Evolutionary conservation across 2,113 vertebrate genomes (phyloP).

Genomic region (Machaerirhynchus nigripectus): DNA sequence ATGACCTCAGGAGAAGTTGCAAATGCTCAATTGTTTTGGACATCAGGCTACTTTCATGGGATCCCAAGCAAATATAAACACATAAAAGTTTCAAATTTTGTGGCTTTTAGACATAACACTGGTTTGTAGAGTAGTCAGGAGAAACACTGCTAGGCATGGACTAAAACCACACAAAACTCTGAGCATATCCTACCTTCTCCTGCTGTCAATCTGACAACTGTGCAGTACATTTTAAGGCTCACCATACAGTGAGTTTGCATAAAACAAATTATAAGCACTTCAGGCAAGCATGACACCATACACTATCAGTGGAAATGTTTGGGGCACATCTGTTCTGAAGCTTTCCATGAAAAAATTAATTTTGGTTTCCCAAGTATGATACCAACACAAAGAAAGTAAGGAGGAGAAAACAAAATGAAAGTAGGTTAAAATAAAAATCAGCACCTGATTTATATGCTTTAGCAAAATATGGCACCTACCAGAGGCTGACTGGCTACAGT

Average conservation of each 20-base stretch:
- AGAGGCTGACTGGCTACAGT: not conserved
- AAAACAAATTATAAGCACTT: not conserved
- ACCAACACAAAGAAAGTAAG: not conserved
- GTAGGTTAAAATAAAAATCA: not conserved
- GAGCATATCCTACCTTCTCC: not conserved
- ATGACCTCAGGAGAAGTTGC: not conserved
- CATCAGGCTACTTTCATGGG: not conserved
- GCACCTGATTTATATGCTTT: not conserved
- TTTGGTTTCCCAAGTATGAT: not conserved
- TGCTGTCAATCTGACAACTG: not conserved
- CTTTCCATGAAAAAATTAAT: not conserved
- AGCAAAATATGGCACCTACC: not conserved
- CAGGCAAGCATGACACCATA: not conserved
- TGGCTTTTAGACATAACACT: not conserved
- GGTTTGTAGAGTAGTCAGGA: not conserved
- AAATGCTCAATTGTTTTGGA: not conserved
- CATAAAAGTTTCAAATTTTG: not conserved
- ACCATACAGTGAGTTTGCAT: not conserved
- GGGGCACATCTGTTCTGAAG: not conserved
- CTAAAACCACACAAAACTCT: not conserved
- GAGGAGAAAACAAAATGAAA: not conserved
- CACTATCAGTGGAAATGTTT: not conserved
- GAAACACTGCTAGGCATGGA: not conserved
- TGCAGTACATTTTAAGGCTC: not conserved
- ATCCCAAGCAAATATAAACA: not conserved